These are phyloP conservation scores for Cynoglossus semilaevis DNA, from an alignment of 2,113 vertebrate genomes.

Conservation along the genomic window DNA sequence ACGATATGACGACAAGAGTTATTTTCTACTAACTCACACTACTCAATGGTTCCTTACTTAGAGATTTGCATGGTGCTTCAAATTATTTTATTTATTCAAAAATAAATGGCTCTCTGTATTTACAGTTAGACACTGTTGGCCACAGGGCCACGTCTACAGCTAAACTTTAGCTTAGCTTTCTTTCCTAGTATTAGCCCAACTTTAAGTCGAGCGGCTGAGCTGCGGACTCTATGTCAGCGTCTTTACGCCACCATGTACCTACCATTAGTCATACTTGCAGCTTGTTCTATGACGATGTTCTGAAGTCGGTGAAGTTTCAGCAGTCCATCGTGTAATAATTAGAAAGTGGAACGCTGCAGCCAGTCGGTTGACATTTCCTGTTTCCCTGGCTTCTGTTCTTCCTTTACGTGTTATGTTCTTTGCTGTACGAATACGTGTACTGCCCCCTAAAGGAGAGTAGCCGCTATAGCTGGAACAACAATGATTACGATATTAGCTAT, in stretches of 20 bases:
- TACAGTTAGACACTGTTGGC: neutral
- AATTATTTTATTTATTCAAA: too few species aligned
- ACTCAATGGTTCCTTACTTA: too few species aligned
- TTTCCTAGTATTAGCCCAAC: conserved; percentile 20
- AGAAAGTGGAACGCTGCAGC: conserved; percentile 11
- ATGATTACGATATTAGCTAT: too few species aligned
- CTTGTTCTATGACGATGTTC: conserved; percentile 27
- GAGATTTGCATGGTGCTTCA: too few species aligned
- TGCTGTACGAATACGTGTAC: neutral
- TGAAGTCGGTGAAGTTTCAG: conserved; percentile 5
- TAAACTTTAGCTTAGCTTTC: conserved; percentile 42
- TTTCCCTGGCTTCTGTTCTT: conserved; percentile 40
- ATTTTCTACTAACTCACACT: too few species aligned
- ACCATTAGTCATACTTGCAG: conserved; percentile 77
- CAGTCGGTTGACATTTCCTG: conserved; percentile 56
- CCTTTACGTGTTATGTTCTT: conserved; percentile 12
- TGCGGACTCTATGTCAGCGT: neutral
- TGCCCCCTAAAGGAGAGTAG: conserved; percentile 38
- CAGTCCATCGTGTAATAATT: conserved; percentile 43
- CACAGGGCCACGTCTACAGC: conserved; percentile 70
- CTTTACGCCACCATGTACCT: conserved; percentile 19
- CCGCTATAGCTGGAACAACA: neutral
- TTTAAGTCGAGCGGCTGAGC: neutral
- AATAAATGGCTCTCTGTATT: too few species aligned
- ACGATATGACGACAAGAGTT: too few species aligned